A percentile compares a stretch with the other conserved stretches of the same genome.
These are phyloP conservation scores for Cyclura pinguis DNA, from an alignment of 2,797 vertebrate genomes.

Conservation along the genomic window DNA sequence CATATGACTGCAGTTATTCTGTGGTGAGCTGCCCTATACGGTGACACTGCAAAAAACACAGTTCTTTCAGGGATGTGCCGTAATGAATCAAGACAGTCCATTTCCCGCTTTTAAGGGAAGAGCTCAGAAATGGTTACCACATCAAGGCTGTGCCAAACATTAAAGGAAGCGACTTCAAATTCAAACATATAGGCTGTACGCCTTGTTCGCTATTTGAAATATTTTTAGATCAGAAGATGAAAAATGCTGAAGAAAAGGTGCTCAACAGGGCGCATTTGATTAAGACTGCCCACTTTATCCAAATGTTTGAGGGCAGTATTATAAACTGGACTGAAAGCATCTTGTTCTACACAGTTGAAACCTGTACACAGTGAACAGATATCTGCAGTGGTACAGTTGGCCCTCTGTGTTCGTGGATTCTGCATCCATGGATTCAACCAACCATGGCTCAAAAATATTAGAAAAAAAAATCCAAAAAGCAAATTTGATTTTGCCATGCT, in stretches of 20 bases:
- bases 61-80: background rate
- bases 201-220: background rate
- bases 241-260: background rate
- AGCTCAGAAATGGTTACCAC: background rate
- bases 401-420: no score
- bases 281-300: background rate
- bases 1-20: background rate
- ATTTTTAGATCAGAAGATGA: conserved; percentile 6
- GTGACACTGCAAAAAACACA: background rate
- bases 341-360: background rate
- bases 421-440: no score
- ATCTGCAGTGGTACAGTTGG: background rate
- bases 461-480: no score
- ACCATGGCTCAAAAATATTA: no score
- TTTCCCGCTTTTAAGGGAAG: background rate
- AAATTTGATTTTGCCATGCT: no score
- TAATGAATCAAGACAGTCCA: background rate
- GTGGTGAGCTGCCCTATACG: background rate
- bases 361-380: background rate
- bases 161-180: conserved; percentile 11
- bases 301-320: background rate
- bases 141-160: conserved; percentile 4
- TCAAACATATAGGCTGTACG: background rate
- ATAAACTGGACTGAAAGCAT: background rate
- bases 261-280: background rate